These are phyloP conservation scores for Conus canariensis DNA, from an alignment of 2,888 invertebrate genomes.

Conservation along the genomic window DNA sequence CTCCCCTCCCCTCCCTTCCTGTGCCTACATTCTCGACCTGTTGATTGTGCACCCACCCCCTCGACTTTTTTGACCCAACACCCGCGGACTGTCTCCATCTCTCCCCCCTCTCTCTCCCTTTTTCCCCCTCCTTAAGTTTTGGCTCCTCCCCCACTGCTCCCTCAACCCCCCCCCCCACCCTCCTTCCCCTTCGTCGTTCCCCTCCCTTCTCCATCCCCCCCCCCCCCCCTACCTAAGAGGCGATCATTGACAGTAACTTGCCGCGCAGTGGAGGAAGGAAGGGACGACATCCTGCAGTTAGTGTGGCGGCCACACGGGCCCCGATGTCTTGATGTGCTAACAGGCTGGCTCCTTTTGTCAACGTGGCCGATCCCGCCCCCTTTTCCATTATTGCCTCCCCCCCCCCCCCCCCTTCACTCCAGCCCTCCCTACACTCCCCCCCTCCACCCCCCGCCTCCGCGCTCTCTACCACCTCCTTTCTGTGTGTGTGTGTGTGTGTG, in stretches of 20 bases:
- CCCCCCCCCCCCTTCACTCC: too few relatives aligned
- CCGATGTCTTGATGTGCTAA: too few relatives aligned
- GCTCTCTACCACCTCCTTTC: neutral
- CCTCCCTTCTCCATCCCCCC: neutral
- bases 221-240: neutral
- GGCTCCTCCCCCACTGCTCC: neutral
- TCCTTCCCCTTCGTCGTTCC: too few relatives aligned
- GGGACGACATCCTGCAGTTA: too few relatives aligned
- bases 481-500: neutral
- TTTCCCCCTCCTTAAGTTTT: neutral
- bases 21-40: neutral
- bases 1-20: neutral
- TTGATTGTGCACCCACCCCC: neutral
- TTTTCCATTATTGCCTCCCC: too few relatives aligned
- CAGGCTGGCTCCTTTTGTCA: too few relatives aligned
- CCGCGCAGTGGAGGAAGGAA: neutral
- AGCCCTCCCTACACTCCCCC: neutral
- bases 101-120: neutral
- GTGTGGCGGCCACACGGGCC: too few relatives aligned
- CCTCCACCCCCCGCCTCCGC: neutral
- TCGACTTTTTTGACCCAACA: neutral
- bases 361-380: neutral
- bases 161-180: too few relatives aligned
- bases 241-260: neutral
- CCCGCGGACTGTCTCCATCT: neutral